Base-by-base conservation (phyloP, 2,113 vertebrate species). In the Protomyctophum bolini region DNA sequence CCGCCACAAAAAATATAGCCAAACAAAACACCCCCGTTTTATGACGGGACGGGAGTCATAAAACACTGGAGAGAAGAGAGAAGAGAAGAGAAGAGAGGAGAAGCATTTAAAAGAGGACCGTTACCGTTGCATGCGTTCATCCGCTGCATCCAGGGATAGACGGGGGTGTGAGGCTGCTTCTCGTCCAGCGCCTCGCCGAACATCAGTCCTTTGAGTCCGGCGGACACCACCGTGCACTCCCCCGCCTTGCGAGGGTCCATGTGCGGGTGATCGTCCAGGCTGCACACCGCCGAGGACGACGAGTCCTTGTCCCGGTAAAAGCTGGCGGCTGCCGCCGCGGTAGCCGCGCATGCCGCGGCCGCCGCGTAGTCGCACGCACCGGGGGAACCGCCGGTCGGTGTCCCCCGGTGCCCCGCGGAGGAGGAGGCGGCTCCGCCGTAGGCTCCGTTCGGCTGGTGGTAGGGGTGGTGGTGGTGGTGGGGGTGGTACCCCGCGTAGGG, bases 51-150 rank as follows among this genome's bases (percentile, higher is more conserved):
- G 79, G 76, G 49, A 69, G 59, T 70, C 75, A 69, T 80, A 83
- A 84, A 89, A 81, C 73, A 63, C 82, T 14, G 14, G 60, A 68
- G 69, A 76, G 70, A 65, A 73, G 63, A 78, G 78, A 79, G 29
- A 60, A 69, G 72, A 58, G 12, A 73, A 64, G 65, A 63, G 61
- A 67, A 63, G 77, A 68, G 6, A 47, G 29, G 12, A 47, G 74
- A 70, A 75, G 54, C 47, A 78, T 60, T 6, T 61, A 72, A 58
- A 29, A 28, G 48, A 52, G 57, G 80, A 96, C 97, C n/a, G n/a
- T 95, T 91, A 99, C 97, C 96, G 89, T 97, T 98, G 87, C 96
- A 97, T n/a, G 96, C 92, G 83, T 96, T 97, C 94, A 96, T 95
- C 89, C 95, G 91, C 87, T 97, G 96, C 96, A 97, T 97, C 96